phyloP scores from a whole-genome alignment of 2,888 invertebrate genomes.

The Chrysolina oricalcia region DNA sequence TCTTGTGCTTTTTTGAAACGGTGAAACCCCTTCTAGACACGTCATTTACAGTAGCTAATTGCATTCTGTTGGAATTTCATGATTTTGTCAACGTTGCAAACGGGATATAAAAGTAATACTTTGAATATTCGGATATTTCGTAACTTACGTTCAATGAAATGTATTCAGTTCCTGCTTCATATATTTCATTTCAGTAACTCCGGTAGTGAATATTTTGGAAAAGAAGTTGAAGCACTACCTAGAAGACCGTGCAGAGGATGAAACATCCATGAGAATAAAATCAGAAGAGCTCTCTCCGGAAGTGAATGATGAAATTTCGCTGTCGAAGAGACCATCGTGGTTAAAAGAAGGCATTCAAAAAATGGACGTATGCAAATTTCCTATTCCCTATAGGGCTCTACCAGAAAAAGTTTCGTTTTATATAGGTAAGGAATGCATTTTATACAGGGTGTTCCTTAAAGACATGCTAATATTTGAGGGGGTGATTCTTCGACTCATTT shows the following conservation, averaged over 20 bases:
- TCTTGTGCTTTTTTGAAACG: too few species aligned
- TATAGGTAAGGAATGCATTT: slow-evolving; percentile 44
- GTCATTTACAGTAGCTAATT: too few species aligned
- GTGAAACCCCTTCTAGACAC: too few species aligned
- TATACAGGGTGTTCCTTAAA: too few species aligned
- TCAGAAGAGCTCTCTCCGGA: slow-evolving; percentile 57
- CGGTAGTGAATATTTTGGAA: slow-evolving; percentile 48
- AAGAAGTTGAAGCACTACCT: slow-evolving; percentile 44
- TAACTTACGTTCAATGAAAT: too few species aligned
- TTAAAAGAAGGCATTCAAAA: slow-evolving; percentile 49
- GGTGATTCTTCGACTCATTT: too few species aligned
- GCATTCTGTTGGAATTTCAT: too few species aligned
- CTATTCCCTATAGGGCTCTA: slow-evolving; percentile 47
- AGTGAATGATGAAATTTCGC: slow-evolving; percentile 41
- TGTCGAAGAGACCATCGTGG: slow-evolving; percentile 55
- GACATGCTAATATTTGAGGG: too few species aligned
- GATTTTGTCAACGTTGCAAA: too few species aligned
- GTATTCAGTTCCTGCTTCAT: too few species aligned
- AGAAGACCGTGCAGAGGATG: slow-evolving; percentile 49
- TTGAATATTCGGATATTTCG: too few species aligned
- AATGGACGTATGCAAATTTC: slow-evolving; percentile 52
- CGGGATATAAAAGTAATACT: too few species aligned
- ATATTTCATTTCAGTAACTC: slow-evolving; percentile 7
- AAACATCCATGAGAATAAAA: slow-evolving; percentile 39
- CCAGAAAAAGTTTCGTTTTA: slow-evolving; percentile 54